phyloP scores from a whole-genome alignment of 1,140 invertebrate genomes.

The Lasioglossum baleicum region DNA sequence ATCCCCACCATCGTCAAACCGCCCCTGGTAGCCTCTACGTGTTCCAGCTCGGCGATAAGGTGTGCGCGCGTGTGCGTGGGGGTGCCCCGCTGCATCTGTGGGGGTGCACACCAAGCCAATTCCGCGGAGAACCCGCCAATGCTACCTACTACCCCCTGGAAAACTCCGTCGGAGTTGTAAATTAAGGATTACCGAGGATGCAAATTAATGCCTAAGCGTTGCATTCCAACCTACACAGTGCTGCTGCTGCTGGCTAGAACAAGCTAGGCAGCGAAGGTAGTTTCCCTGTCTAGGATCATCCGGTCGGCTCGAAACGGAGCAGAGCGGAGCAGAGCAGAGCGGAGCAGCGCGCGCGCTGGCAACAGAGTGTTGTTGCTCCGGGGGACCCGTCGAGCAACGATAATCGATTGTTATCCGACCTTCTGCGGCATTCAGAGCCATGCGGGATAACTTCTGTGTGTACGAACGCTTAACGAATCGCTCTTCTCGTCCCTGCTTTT shows the following conservation, averaged over 20 bases:
- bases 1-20: background rate
- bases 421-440: constrained; percentile 37
- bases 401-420: constrained; percentile 53
- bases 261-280: no score
- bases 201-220: constrained; percentile 59
- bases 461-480: constrained; percentile 30
- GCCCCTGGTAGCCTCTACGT: constrained; percentile 10
- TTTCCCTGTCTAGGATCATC: constrained; percentile 44
- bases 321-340: no score
- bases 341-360: constrained; percentile 2
- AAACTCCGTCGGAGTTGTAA: constrained; percentile 58
- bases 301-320: background rate
- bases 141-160: constrained; percentile 35
- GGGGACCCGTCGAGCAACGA: constrained; percentile 28
- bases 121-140: constrained; percentile 56
- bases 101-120: constrained; percentile 56
- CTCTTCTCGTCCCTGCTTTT: background rate
- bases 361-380: constrained; percentile 30
- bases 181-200: constrained; percentile 64
- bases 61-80: constrained; percentile 18
- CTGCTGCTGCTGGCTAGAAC: no score
- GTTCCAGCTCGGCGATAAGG: constrained; percentile 30
- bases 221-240: constrained; percentile 2
- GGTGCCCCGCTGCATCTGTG: constrained; percentile 10
- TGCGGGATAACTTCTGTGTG: constrained; percentile 3